phyloP scores from a whole-genome alignment of 2,113 vertebrate species.

The Sus scrofa region DNA sequence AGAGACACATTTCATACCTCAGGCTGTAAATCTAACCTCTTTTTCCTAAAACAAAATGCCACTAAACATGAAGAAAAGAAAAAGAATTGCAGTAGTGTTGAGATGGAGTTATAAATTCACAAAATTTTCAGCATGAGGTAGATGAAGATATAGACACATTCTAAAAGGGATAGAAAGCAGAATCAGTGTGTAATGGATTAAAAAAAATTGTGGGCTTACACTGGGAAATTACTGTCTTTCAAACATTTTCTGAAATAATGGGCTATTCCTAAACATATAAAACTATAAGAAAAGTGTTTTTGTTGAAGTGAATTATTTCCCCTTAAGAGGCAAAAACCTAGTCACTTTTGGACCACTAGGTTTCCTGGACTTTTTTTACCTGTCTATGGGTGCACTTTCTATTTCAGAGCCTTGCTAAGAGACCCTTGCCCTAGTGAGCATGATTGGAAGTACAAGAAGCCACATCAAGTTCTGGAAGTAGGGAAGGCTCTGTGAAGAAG shows the following conservation, averaged over 20 bases:
- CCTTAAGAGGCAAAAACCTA: not conserved
- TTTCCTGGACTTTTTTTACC: not conserved
- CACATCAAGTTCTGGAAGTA: not conserved
- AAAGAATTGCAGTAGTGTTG: not conserved
- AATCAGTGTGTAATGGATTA: slow-evolving; percentile 12
- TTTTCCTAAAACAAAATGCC: slow-evolving; percentile 48
- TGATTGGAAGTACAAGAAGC: not conserved
- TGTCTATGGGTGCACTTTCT: not conserved
- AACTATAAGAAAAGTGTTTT: slow-evolving; percentile 7
- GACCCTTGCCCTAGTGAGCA: not conserved
- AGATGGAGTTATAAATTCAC: not conserved
- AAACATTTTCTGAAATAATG: slow-evolving; percentile 33
- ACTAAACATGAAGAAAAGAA: not conserved
- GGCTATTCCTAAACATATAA: not conserved
- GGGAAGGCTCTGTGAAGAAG: not conserved
- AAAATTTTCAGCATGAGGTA: slow-evolving; percentile 39
- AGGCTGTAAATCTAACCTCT: not conserved
- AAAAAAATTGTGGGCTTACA: not conserved
- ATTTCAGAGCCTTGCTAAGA: not conserved
- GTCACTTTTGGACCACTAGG: not conserved
- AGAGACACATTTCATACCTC: slow-evolving; percentile 17
- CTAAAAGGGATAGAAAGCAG: slow-evolving; percentile 7
- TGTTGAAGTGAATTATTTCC: not conserved
- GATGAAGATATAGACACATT: slow-evolving; percentile 28
- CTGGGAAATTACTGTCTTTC: not conserved